phyloP scores from a whole-genome alignment of 2,888 invertebrate species.

The Athetis lepigone region DNA sequence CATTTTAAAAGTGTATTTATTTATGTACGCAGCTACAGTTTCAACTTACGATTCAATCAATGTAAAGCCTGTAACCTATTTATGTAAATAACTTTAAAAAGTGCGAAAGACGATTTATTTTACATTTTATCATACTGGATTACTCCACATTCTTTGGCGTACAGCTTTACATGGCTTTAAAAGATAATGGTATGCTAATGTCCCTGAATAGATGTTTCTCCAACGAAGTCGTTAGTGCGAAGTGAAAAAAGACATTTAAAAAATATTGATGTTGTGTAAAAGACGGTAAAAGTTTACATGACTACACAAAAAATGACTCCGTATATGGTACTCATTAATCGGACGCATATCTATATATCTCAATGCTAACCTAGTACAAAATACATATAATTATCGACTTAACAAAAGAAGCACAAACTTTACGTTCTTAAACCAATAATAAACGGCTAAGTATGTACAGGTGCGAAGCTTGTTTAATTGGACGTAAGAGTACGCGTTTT shows the following conservation, averaged over 20 bases:
- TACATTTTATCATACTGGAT: slow-evolving; percentile 73
- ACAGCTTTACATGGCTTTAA: slow-evolving; percentile 76
- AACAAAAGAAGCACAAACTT: slow-evolving; percentile 58
- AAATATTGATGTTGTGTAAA: slow-evolving; percentile 55
- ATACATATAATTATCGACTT: slow-evolving; percentile 51
- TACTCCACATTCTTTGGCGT: slow-evolving; percentile 76
- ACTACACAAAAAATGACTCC: slow-evolving; percentile 36
- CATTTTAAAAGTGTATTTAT: slow-evolving; percentile 35
- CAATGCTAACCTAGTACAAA: slow-evolving; percentile 43
- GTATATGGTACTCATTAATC: slow-evolving; percentile 54
- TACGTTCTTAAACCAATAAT: slow-evolving; percentile 54
- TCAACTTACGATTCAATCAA: slow-evolving; percentile 68
- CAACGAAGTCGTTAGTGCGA: slow-evolving; percentile 68
- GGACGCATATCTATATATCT: slow-evolving; percentile 43
- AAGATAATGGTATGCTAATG: slow-evolving; percentile 82
- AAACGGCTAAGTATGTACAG: slow-evolving; percentile 65
- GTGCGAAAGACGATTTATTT: slow-evolving; percentile 69
- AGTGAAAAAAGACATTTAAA: slow-evolving; percentile 66
- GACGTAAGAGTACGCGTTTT: slow-evolving; percentile 75
- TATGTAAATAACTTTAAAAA: slow-evolving; percentile 70
- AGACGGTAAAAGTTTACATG: slow-evolving; percentile 48
- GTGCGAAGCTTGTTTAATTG: slow-evolving; percentile 76
- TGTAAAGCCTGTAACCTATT: slow-evolving; percentile 68
- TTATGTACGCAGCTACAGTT: slow-evolving; percentile 40
- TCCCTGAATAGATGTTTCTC: slow-evolving; percentile 70